Evolutionary conservation across 1,140 invertebrate species (phyloP), one percentile per base, ranked within the genome.

Genomic region (Aphaenogaster floridana): DNA sequence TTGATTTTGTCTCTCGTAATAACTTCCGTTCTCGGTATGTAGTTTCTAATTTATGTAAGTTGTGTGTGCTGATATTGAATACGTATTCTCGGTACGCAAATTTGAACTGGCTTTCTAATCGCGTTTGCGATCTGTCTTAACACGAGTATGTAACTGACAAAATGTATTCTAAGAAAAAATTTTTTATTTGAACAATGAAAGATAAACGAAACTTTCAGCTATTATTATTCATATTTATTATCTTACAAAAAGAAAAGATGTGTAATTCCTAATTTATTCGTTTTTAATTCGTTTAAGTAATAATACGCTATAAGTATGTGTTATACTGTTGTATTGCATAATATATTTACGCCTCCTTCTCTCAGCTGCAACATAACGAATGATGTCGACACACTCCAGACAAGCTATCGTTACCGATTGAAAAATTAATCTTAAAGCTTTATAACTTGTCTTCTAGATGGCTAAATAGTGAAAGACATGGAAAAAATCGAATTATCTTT

Each of bases 11-110:
- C 57, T 63, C 11, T n/a, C 11, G 15, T 39, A 45, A 72, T 54
- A 8, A 39, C 4, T 74, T 59, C 21, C 8, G 17, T 72, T 39
- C 13, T n/a, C 36, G 48, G n/a, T 28, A 28, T 11, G 11, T 39
- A 21, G 13, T 72, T 83, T 83, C 64, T 83, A 63, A 83, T 48
- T 79, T 57, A 69, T 81, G 64, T 42, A 42, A 68, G 61, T 54
- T 50, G 3, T 48, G 9, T 57, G n/a, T 13, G 36, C 34, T 13
- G 17, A 42, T 36, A 15, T 21, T 68, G 21, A 42, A 42, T 69
- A 52, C 68, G 34, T 79, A 45, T 61, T 13, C 52, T 76, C 72
- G 54, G 1, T 69, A 39, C 8, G 77, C 48, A 80, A 50, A 50
- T 79, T 50, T 66, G 17, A 68, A 28, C 21, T 4, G 7, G 4